Conservation (phyloP, 2,797 vertebrate genomes). For the Etheostoma nigrum region DNA sequence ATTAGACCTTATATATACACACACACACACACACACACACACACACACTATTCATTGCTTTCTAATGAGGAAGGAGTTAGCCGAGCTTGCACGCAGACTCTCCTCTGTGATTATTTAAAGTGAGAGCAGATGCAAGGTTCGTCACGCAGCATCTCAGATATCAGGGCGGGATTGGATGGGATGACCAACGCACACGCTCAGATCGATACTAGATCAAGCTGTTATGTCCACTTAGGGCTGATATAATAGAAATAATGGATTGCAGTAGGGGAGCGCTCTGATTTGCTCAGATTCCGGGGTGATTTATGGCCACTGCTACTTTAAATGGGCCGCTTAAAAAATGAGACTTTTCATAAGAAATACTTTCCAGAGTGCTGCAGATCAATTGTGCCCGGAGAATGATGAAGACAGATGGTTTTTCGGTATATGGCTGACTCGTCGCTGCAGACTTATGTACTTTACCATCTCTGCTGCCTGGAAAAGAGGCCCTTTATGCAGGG, state of each 20-base stretch:
- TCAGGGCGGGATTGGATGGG: slow-evolving; percentile 54
- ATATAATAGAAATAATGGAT: slow-evolving; percentile 78
- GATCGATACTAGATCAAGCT: slow-evolving; percentile 78
- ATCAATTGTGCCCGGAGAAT: slow-evolving; percentile 82
- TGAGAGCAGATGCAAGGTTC: slow-evolving; percentile 44
- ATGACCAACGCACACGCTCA: slow-evolving; percentile 52
- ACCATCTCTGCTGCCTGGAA: slow-evolving; percentile 64
- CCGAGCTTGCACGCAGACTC: slow-evolving; percentile 35
- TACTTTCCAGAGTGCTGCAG: slow-evolving; percentile 82
- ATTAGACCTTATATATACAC: slow-evolving; percentile 70
- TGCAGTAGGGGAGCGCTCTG: slow-evolving; percentile 55
- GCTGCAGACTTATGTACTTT: slow-evolving; percentile 66
- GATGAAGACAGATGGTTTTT: slow-evolving; percentile 75
- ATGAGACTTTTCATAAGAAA: slow-evolving; percentile 86
- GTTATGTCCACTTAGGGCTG: slow-evolving; percentile 78
- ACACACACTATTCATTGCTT: slow-evolving; percentile 52
- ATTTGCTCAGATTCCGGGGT: slow-evolving; percentile 65
- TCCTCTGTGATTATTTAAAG: slow-evolving; percentile 63
- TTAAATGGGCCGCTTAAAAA: slow-evolving; percentile 82
- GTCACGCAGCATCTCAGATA: slow-evolving; percentile 34
- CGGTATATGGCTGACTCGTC: slow-evolving; percentile 50
- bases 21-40: slow-evolving; percentile 26
- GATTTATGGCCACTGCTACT: slow-evolving; percentile 83
- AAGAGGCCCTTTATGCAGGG: slow-evolving; percentile 35
- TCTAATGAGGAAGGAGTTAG: slow-evolving; percentile 65